Evolutionary conservation across 2,888 invertebrate species (phyloP).

Genomic region (Drosophila mulleri): DNA sequence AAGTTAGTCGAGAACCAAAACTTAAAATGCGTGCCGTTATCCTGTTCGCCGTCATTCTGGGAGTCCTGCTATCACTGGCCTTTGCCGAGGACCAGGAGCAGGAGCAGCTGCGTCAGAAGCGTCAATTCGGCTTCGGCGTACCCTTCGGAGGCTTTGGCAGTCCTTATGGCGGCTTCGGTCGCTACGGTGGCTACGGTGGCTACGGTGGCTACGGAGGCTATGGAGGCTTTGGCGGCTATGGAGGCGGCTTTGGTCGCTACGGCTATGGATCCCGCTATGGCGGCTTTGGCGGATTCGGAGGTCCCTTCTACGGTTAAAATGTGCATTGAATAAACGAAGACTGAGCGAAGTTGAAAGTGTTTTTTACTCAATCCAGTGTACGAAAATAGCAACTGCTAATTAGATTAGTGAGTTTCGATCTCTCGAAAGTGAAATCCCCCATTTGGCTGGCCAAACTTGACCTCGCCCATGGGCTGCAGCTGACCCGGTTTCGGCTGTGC

Average conservation of each 20-base stretch:
- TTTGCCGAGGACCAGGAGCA: conserved; percentile 28
- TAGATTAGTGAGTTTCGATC: conserved; percentile 4
- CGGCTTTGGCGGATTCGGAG: conserved; percentile 22
- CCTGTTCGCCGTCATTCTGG: conserved; percentile 49
- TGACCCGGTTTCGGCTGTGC: conserved; percentile 65
- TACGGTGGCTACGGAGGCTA: conserved; percentile 16
- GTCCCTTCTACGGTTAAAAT: conserved; percentile 18
- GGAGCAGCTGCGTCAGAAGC: conserved; percentile 50
- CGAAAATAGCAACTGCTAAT: conserved; percentile 12
- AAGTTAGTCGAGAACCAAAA: conserved; percentile 10
- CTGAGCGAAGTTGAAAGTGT: conserved; percentile 17
- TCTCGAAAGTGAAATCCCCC: conserved; percentile 18
- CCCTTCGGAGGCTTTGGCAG: conserved; percentile 34
- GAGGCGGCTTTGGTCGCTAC: conserved; percentile 26
- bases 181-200: conserved; percentile 12
- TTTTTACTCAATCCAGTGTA: background rate
- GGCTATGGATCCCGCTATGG: conserved; percentile 10
- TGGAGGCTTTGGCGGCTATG: conserved; percentile 11
- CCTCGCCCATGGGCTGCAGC: conserved; percentile 69
- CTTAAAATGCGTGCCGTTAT: conserved; percentile 56
- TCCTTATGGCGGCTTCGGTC: conserved; percentile 27
- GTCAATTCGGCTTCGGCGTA: conserved; percentile 42
- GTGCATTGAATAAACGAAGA: conserved; percentile 33
- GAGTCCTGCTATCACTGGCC: conserved; percentile 48
- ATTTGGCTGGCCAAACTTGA: conserved; percentile 66